phyloP scores from a whole-genome alignment of 2,888 invertebrate genomes.

The Yponomeuta evonymella region DNA sequence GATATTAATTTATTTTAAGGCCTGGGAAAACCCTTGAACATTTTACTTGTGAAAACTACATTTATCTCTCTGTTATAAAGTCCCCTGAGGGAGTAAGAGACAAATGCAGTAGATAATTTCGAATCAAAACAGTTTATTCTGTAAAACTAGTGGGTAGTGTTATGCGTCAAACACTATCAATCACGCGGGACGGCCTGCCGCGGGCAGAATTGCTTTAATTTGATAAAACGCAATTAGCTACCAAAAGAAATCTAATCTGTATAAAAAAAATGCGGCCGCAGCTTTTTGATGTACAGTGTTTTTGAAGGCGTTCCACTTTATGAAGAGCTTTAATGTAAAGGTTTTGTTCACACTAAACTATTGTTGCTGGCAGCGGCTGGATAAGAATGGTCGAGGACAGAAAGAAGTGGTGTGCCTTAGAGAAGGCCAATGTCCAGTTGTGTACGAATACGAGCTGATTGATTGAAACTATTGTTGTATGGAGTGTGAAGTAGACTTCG shows the following conservation, averaged over 20 bases:
- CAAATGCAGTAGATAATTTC: constrained; percentile 61
- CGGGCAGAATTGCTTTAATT: constrained; percentile 67
- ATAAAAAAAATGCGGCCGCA: constrained; percentile 40
- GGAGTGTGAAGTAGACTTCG: too few relatives aligned
- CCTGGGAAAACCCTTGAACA: too few relatives aligned
- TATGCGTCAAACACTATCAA: constrained; percentile 67
- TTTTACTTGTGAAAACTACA: too few relatives aligned
- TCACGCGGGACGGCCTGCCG: constrained; percentile 47
- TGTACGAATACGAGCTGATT: too few relatives aligned
- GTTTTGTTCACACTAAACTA: not conserved
- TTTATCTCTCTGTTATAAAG: too few relatives aligned
- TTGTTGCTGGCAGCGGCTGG: not conserved
- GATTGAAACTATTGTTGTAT: not conserved
- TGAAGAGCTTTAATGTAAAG: not conserved
- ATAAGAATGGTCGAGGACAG: too few relatives aligned
- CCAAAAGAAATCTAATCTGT: constrained; percentile 73
- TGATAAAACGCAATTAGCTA: constrained; percentile 77
- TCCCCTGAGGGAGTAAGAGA: constrained; percentile 30
- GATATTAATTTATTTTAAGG: too few relatives aligned
- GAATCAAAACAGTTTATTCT: constrained; percentile 73
- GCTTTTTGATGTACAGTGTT: constrained; percentile 57
- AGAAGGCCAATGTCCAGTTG: too few relatives aligned
- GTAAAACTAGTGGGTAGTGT: constrained; percentile 61
- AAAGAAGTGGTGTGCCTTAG: too few relatives aligned
- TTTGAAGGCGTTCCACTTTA: constrained; percentile 43